Conservation (phyloP, 2,113 vertebrate genomes). For the Limanda limanda region DNA sequence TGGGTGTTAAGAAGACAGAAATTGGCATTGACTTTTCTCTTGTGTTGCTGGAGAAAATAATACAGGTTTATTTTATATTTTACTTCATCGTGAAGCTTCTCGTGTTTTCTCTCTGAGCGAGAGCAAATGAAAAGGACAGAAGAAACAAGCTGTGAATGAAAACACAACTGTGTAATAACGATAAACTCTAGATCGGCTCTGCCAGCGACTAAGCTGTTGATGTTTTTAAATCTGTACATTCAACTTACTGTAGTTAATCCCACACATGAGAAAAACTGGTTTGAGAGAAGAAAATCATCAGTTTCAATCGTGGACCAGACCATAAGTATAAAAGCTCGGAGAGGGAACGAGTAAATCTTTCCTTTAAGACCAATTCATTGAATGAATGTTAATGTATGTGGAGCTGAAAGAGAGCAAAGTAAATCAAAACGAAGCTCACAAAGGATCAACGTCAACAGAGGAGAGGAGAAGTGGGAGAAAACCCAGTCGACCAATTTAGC, state of each 20-base stretch:
- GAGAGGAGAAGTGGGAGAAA: not conserved
- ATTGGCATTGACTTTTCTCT: constrained; percentile 41
- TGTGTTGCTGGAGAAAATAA: constrained; percentile 34
- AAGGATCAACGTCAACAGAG: constrained; percentile 6
- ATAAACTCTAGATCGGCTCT: constrained; percentile 14
- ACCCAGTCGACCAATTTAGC: not conserved
- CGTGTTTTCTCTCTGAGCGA: not conserved
- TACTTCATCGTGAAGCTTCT: constrained; percentile 25
- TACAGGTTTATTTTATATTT: constrained; percentile 48
- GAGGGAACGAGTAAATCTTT: not conserved
- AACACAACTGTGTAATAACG: constrained; percentile 12
- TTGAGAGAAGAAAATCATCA: not conserved
- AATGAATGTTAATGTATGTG: not conserved
- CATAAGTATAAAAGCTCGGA: not conserved
- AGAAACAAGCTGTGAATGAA: constrained; percentile 20
- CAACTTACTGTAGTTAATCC: constrained; percentile 36
- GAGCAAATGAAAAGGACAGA: constrained; percentile 27
- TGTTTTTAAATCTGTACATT: constrained; percentile 40
- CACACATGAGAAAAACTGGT: constrained; percentile 5
- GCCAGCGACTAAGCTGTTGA: constrained; percentile 28
- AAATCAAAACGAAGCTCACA: constrained; percentile 3
- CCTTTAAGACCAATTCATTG: not conserved
- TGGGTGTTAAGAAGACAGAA: constrained; percentile 43
- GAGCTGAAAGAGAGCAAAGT: constrained; percentile 29
- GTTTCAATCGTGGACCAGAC: constrained; percentile 12